Percentiles rank a stretch among this genome's conserved stretches.
Conservation (phyloP, 2,888 invertebrate species). For the Limnephilus auricula region DNA sequence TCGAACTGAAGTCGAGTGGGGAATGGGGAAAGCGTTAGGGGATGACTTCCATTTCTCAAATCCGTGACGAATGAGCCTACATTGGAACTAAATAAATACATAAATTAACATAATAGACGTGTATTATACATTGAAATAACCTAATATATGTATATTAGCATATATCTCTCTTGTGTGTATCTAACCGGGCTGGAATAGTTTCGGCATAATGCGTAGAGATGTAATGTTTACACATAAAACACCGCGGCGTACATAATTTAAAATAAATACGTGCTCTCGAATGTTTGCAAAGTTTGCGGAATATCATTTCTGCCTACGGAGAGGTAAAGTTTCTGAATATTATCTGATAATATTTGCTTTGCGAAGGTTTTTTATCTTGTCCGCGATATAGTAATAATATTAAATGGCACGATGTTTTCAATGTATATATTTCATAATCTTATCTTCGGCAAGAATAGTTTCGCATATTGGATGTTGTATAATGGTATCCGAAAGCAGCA, state of each 20-base stretch:
- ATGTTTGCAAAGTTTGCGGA: neutral
- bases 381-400: neutral
- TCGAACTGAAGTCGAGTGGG: constrained; percentile 59
- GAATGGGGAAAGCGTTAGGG: neutral
- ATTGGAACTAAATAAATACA: constrained; percentile 15
- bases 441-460: neutral
- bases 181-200: neutral
- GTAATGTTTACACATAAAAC: neutral
- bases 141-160: neutral
- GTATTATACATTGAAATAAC: neutral
- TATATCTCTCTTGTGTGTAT: neutral
- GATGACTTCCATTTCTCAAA: constrained; percentile 37
- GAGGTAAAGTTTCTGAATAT: neutral
- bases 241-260: constrained; percentile 7
- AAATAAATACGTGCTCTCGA: neutral
- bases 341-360: neutral
- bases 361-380: neutral
- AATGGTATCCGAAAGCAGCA: neutral
- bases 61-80: constrained; percentile 46
- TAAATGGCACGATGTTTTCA: neutral
- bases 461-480: neutral
- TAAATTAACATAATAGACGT: constrained; percentile 13
- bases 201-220: neutral
- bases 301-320: neutral
- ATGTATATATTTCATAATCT: neutral